phyloP scores from a whole-genome alignment of 2,113 vertebrate species.

The Felis chaus region DNA sequence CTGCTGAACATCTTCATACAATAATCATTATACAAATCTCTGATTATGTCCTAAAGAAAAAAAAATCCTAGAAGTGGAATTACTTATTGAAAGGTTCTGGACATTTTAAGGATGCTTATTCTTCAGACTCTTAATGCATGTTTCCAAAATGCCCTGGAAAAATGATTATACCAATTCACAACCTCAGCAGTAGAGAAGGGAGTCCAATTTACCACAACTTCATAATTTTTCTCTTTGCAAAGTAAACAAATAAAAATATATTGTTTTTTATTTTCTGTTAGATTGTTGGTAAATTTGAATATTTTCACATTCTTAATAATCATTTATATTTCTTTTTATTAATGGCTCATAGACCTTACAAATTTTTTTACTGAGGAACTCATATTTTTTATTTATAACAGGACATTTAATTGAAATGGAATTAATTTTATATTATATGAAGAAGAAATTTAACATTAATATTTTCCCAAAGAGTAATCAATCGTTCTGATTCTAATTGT shows the following conservation, averaged over 20 bases:
- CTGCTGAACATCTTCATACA: not conserved
- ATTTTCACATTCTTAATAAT: not conserved
- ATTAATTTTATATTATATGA: conserved; percentile 25
- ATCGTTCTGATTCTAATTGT: conserved; percentile 18
- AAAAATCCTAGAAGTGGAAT: not conserved
- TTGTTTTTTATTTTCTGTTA: not conserved
- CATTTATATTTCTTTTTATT: conserved; percentile 20
- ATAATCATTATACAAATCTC: not conserved
- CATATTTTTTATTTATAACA: not conserved
- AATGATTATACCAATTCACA: not conserved
- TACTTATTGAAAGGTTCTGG: conserved; percentile 28
- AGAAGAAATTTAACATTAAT: not conserved
- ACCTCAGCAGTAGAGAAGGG: not conserved
- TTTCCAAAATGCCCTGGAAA: not conserved
- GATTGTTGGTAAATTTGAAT: not conserved
- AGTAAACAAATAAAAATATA: conserved; percentile 26
- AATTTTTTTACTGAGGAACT: not conserved
- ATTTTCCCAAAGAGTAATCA: not conserved
- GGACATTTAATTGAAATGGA: not conserved
- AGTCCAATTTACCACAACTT: not conserved
- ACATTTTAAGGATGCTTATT: conserved; percentile 8
- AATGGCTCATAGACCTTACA: not conserved
- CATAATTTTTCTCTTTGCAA: not conserved
- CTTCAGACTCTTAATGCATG: not conserved
- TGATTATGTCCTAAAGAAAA: not conserved